Evolutionary conservation across 1,140 invertebrate genomes (phyloP).

Genomic region (Drosophila setifemur): DNA sequence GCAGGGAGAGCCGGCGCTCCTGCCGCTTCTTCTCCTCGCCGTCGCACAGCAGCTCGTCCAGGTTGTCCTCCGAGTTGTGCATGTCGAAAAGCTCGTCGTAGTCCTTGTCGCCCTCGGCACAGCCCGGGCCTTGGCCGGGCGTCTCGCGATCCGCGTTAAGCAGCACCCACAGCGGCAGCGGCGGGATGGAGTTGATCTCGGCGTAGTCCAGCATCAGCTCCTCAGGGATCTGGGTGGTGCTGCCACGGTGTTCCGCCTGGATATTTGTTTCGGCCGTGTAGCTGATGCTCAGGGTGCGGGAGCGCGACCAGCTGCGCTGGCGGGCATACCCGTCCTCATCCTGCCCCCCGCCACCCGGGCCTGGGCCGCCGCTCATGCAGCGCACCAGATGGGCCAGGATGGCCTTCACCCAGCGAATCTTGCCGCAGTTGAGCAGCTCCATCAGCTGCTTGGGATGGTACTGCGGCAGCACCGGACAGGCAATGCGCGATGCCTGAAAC

Average conservation of each 20-base stretch:
- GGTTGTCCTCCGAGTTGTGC: slow-evolving; percentile 90
- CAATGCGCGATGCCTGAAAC: slow-evolving; percentile 98
- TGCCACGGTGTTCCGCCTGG: slow-evolving; percentile 85
- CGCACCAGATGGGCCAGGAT: slow-evolving; percentile 97
- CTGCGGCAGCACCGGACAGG: slow-evolving; percentile 98
- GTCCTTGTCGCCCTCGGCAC: slow-evolving; percentile 85
- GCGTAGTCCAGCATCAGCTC: slow-evolving; percentile 96
- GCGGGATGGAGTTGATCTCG: slow-evolving; percentile 97
- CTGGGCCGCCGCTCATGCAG: slow-evolving; percentile 86
- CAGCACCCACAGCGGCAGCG: slow-evolving; percentile 97
- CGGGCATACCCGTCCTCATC: slow-evolving; percentile 85
- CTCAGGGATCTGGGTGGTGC: slow-evolving; percentile 87
- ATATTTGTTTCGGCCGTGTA: slow-evolving; percentile 88
- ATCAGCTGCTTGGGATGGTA: slow-evolving; percentile 99
- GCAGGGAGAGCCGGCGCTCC: slow-evolving; percentile 86
- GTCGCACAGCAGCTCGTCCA: slow-evolving; percentile 91
- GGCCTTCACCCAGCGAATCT: slow-evolving; percentile 98
- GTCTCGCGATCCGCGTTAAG: slow-evolving; percentile 95
- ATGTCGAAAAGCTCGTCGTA: slow-evolving; percentile 94
- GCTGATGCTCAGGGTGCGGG: slow-evolving; percentile 93
- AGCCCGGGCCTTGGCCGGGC: slow-evolving; percentile 83
- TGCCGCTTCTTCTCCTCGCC: slow-evolving; percentile 84
- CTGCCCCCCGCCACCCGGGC: slow-evolving; percentile 27
- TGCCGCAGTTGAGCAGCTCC: slow-evolving; percentile 99
- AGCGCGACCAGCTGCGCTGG: slow-evolving; percentile 90